These are phyloP conservation scores for Apocrypta bakeri DNA, from an alignment of 1,140 invertebrate genomes.

Conservation along the genomic window DNA sequence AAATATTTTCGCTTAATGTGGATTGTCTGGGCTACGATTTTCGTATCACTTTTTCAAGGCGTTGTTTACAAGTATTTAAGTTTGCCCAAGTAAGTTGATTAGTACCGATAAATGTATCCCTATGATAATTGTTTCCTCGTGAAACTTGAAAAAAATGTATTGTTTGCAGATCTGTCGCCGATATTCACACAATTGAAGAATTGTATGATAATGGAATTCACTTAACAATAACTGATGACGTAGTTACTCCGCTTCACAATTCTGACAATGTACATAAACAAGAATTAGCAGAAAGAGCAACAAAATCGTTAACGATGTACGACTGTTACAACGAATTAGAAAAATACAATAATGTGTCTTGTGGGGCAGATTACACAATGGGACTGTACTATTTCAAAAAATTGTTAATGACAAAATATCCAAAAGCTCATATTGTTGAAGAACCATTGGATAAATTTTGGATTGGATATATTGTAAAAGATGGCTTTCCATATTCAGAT, in stretches of 20 bases:
- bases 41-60: neutral
- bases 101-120: neutral
- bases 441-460: slow-evolving; percentile 10
- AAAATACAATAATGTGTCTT: slow-evolving; percentile 13
- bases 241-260: neutral
- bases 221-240: neutral
- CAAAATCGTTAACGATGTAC: neutral
- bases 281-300: slow-evolving; percentile 5
- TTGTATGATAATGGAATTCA: neutral
- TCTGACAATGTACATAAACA: neutral
- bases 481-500: slow-evolving; percentile 4
- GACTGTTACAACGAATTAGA: slow-evolving; percentile 2
- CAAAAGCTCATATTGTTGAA: neutral
- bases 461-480: slow-evolving; percentile 12
- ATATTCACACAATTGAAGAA: slow-evolving; percentile 2
- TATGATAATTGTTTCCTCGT: neutral
- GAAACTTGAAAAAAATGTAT: neutral
- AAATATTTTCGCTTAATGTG: neutral
- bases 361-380: slow-evolving; percentile 9
- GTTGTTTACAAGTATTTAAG: neutral
- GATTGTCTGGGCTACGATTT: neutral
- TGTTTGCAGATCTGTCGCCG: neutral
- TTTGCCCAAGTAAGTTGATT: neutral
- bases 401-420: neutral
- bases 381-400: slow-evolving; percentile 19